phyloP scores from a whole-genome alignment of 1,140 invertebrate genomes.

The Lasioglossum albipes region DNA sequence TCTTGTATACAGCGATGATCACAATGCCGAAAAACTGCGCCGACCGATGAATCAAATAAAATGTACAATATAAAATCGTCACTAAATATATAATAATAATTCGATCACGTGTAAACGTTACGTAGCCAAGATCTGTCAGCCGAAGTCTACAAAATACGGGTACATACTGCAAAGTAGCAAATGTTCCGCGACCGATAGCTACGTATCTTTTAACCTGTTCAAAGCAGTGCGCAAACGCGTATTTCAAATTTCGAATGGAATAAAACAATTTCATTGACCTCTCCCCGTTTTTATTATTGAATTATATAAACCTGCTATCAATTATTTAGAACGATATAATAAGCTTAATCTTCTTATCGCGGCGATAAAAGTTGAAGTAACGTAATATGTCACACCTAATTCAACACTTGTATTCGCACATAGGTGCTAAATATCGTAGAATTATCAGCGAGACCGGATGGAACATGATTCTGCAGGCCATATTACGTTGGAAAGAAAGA shows the following conservation, averaged over 20 bases:
- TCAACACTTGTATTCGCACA: neutral
- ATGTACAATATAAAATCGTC: neutral
- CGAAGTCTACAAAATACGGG: neutral
- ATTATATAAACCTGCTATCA: too few species aligned
- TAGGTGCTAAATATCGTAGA: neutral
- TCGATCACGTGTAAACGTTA: neutral
- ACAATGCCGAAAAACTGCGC: neutral
- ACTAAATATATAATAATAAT: neutral
- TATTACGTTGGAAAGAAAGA: too few species aligned
- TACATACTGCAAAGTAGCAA: neutral
- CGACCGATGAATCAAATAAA: too few species aligned
- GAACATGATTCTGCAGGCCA: too few species aligned
- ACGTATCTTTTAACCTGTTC: neutral
- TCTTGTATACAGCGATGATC: neutral
- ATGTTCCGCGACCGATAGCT: neutral
- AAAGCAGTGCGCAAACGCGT: constrained; percentile 3
- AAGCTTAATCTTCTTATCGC: too few species aligned
- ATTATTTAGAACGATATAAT: too few species aligned
- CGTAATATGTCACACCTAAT: too few species aligned
- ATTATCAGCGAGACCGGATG: too few species aligned
- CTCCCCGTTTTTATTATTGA: too few species aligned
- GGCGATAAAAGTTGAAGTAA: too few species aligned
- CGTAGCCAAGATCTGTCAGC: too few species aligned
- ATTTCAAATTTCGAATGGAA: constrained; percentile 10
- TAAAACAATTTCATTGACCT: neutral